Conservation (phyloP, 2,113 vertebrate genomes). For the Callionymus lyra region DNA sequence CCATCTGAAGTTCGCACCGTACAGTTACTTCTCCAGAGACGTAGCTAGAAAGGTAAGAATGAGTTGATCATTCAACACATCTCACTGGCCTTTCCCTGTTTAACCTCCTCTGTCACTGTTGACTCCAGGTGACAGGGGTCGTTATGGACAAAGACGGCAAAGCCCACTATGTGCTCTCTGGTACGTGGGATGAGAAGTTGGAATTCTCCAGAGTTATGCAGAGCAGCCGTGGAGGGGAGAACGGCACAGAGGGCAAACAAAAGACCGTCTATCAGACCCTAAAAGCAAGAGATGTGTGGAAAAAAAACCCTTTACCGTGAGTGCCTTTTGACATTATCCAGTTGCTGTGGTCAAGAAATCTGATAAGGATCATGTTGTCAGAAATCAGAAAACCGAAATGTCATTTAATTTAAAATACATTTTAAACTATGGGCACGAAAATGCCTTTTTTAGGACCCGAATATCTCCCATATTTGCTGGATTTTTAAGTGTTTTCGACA, state of each 20-base stretch:
- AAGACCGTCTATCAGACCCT: constrained; percentile 72
- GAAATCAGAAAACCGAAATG: too few relatives aligned
- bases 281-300: constrained; percentile 84
- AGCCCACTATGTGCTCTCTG: constrained; percentile 82
- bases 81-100: not conserved
- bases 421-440: too few relatives aligned
- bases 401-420: too few relatives aligned
- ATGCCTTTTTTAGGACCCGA: too few relatives aligned
- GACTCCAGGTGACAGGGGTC: constrained; percentile 82
- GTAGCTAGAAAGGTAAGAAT: constrained; percentile 85
- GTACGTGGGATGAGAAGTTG: constrained; percentile 98
- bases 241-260: constrained; percentile 76
- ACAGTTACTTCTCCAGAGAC: constrained; percentile 95
- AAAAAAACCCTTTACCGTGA: constrained; percentile 84
- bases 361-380: too few relatives aligned
- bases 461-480: too few relatives aligned
- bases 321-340: constrained; percentile 37
- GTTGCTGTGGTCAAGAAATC: too few relatives aligned
- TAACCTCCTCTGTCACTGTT: not conserved
- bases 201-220: constrained; percentile 81
- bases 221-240: constrained; percentile 69
- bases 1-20: constrained; percentile 92
- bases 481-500: too few relatives aligned
- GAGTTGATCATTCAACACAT: not conserved
- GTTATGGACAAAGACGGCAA: constrained; percentile 83